These are phyloP conservation scores for Chrysaora quinquecirrha DNA, from an alignment of 30 jellyfish, hydroid and myxozoan genomes.

Conservation along the genomic window DNA sequence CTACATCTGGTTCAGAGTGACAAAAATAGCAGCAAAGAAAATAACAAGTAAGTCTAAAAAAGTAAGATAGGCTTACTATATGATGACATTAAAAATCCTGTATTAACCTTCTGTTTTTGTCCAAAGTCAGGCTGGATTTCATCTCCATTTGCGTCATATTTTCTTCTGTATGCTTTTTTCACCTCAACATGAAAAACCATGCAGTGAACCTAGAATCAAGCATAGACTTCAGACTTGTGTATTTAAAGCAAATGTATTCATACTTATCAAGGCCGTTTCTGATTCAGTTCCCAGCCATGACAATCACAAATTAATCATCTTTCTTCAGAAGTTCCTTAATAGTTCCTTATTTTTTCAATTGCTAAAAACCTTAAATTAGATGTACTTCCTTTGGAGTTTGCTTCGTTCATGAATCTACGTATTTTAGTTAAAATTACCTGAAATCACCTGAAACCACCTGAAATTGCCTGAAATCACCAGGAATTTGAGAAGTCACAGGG, in stretches of 20 bases:
- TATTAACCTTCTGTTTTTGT: conserved; percentile 78
- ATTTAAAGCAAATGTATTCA: no score
- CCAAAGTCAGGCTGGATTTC: conserved; percentile 95
- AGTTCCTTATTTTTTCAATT: neutral
- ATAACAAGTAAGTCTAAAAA: no score
- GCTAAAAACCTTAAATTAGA: neutral
- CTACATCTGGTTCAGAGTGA: no score
- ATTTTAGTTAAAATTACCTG: no score
- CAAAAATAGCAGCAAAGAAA: no score
- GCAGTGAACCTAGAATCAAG: conserved; percentile 64
- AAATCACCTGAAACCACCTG: no score
- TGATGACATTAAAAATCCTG: conserved; percentile 95
- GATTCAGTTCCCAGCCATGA: neutral
- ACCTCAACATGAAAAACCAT: conserved; percentile 69
- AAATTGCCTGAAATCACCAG: no score
- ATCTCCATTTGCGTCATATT: conserved; percentile 69
- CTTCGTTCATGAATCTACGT: no score
- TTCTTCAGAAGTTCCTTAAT: neutral
- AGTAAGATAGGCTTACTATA: conserved; percentile 87
- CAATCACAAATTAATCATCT: neutral
- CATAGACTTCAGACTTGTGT: no score
- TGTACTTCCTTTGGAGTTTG: neutral
- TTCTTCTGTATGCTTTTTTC: conserved; percentile 58
- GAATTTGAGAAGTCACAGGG: no score
- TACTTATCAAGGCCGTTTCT: no score